Base-by-base conservation (phyloP, 1,140 invertebrate genomes). In the Pachypeltis micranthus region DNA sequence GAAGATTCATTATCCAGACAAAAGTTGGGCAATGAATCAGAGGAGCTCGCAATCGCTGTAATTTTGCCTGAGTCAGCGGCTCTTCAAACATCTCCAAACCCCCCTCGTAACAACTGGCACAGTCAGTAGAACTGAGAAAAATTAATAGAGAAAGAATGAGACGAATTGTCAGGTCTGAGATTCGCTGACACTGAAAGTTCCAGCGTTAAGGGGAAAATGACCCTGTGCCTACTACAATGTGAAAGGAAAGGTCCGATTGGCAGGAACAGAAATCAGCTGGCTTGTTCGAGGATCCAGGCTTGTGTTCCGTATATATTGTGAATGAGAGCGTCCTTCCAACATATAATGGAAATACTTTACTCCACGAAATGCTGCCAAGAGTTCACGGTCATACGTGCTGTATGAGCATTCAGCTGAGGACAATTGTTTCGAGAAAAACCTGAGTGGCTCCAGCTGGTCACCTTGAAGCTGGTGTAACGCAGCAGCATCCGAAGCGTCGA, bases 321-420 rank as follows among this genome's bases (percentile, higher is more conserved):
- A 76, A 74, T 19, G 26, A n/a, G n/a, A 4, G 63, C 71, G 67
- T 21, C 69, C 75, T 70, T 78, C 75, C 0, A 80, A 21, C 28
- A 75, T 67, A 60, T 76, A 70, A 7, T 69, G 67, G 63, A 80
- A 79, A 58, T 75, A 70, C 63, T 74, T 70, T 0, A 78, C 65
- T 2, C 70, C 69, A 7, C 65, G 60, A 66, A 77, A 80, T 21
- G 76, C 72, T 0, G 74, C 78, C 2, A 79, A 58, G 1, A 80
- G 65, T 66, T 81, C 77, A 3, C 74, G 59, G 63, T 77, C 75
- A 68, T 74, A 79, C 1, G 73, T 69, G 16, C 68, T 69, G 54
- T 77, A 76, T n/a, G n/a, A n/a, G n/a, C n/a, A n/a, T n/a, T 78
- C 67, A 0, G 70, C 55, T 19, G 64, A 25, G 2, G 44, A 69